These are phyloP conservation scores for Neoascia interrupta DNA, from an alignment of 2,888 invertebrate genomes.

Conservation along the genomic window DNA sequence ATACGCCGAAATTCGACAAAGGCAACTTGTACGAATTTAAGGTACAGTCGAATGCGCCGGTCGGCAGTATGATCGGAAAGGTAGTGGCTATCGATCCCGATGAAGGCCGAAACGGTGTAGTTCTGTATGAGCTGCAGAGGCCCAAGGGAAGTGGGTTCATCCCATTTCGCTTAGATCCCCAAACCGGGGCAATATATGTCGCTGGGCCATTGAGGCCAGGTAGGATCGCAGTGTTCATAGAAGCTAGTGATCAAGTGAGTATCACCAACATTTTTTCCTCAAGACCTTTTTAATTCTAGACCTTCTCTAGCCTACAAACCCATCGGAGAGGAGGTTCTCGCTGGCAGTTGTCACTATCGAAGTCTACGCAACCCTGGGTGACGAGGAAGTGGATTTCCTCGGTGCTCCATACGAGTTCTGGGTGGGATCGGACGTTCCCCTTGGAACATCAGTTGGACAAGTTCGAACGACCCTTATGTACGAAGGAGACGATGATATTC, in stretches of 20 bases:
- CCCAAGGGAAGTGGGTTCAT: constrained; percentile 84
- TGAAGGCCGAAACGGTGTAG: constrained; percentile 84
- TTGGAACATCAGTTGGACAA: constrained; percentile 93
- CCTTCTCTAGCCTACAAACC: constrained; percentile 89
- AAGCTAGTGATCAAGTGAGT: constrained; percentile 85
- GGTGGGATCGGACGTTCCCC: constrained; percentile 91
- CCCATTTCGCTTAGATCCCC: constrained; percentile 86
- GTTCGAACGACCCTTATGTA: constrained; percentile 87
- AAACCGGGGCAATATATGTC: constrained; percentile 85
- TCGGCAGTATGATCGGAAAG: constrained; percentile 88
- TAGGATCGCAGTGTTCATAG: constrained; percentile 89
- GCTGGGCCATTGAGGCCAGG: constrained; percentile 84
- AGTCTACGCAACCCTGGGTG: constrained; percentile 81
- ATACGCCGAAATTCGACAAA: constrained; percentile 91
- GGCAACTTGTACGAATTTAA: constrained; percentile 90
- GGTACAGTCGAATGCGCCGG: constrained; percentile 84
- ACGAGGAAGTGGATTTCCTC: constrained; percentile 87
- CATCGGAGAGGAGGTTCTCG: constrained; percentile 90
- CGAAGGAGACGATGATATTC: constrained; percentile 82
- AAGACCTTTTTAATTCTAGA: too few relatives aligned
- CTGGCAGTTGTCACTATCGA: constrained; percentile 92
- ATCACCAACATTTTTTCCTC: too few relatives aligned
- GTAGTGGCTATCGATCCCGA: constrained; percentile 92
- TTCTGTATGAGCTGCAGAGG: constrained; percentile 87
- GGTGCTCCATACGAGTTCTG: constrained; percentile 94